Evolutionary conservation across 2,113 vertebrate genomes (phyloP).

Genomic region (Gulo gulo): DNA sequence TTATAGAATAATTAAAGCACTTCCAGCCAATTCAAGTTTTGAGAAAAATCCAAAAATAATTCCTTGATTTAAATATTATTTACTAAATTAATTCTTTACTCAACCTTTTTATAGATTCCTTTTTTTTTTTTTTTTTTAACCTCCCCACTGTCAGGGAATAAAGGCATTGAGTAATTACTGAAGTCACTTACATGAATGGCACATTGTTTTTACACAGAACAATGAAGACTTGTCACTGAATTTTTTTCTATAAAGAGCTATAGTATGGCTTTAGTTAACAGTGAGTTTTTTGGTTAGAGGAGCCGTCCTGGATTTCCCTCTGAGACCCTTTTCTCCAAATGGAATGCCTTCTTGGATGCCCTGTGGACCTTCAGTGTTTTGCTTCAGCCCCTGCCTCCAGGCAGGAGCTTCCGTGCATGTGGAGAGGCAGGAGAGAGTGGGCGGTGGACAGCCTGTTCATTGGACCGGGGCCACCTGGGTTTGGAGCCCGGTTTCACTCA

Average conservation of each 20-base stretch:
- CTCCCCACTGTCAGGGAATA: constrained; percentile 26
- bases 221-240: neutral
- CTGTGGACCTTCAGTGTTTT: neutral
- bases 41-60: constrained; percentile 71
- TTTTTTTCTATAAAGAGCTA: neutral
- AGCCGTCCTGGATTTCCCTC: neutral
- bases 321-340: neutral
- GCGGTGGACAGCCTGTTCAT: neutral
- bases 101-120: constrained; percentile 43
- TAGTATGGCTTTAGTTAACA: neutral
- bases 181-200: constrained; percentile 27
- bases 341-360: neutral
- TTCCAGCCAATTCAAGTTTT: constrained; percentile 68
- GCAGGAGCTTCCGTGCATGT: neutral
- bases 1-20: constrained; percentile 73
- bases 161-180: constrained; percentile 34
- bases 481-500: neutral
- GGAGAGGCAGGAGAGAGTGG: neutral
- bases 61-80: constrained; percentile 73
- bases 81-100: constrained; percentile 76
- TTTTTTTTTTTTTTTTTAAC: neutral
- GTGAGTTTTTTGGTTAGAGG: neutral
- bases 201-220: constrained; percentile 18
- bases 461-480: neutral
- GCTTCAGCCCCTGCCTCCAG: neutral